These are phyloP conservation scores for Erebia epiphron DNA, from an alignment of 2,888 invertebrate species.

Conservation along the genomic window DNA sequence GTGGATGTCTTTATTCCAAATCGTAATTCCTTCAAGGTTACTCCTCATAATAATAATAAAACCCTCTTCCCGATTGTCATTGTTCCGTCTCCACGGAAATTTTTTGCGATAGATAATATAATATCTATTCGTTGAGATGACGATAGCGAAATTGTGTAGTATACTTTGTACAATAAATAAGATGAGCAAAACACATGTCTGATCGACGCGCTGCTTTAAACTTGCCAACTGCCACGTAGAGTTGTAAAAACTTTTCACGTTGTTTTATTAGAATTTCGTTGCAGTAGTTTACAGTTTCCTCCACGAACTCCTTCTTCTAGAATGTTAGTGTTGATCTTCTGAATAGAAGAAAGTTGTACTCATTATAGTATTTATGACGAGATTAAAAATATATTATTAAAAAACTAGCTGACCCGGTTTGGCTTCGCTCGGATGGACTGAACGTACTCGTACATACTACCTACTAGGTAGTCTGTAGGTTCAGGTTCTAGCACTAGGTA, in stretches of 20 bases:
- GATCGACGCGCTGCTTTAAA: neutral
- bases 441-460: too few relatives aligned
- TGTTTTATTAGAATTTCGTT: slow-evolving; percentile 5
- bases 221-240: neutral
- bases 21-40: too few relatives aligned
- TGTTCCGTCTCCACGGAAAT: too few relatives aligned
- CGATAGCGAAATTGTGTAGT: neutral
- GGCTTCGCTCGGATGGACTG: too few relatives aligned
- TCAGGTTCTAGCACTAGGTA: too few relatives aligned
- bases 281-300: slow-evolving; percentile 3
- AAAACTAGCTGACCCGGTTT: too few relatives aligned
- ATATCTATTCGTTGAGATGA: too few relatives aligned
- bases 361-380: neutral
- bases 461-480: too few relatives aligned
- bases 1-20: too few relatives aligned
- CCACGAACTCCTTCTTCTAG: slow-evolving; percentile 1
- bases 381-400: neutral
- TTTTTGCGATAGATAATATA: too few relatives aligned
- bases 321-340: slow-evolving; percentile 6
- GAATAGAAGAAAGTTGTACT: neutral
- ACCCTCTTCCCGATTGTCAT: too few relatives aligned
- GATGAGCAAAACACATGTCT: neutral
- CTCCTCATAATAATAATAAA: too few relatives aligned
- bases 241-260: slow-evolving; percentile 12
- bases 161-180: neutral